phyloP scores from a whole-genome alignment of 2,113 vertebrate species.

The Poeciliopsis retropinna region DNA sequence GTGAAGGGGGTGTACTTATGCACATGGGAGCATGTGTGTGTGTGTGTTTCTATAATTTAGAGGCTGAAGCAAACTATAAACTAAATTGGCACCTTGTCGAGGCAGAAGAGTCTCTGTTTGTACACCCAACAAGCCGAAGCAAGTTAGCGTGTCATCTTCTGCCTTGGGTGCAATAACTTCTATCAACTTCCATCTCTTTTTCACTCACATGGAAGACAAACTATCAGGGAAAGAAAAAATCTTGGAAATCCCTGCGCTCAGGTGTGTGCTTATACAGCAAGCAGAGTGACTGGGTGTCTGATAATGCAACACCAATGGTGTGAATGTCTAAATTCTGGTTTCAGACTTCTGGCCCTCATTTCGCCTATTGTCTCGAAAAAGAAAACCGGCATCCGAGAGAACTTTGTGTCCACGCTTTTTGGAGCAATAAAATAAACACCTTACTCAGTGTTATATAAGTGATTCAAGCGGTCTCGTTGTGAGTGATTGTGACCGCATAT shows the following conservation, averaged over 20 bases:
- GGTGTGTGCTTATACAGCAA: slow-evolving; percentile 17
- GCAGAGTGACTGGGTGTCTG: slow-evolving; percentile 5
- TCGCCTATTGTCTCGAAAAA: neutral
- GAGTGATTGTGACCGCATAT: slow-evolving; percentile 25
- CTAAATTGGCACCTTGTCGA: slow-evolving; percentile 43
- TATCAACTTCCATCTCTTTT: slow-evolving; percentile 45
- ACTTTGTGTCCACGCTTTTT: neutral
- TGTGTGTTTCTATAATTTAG: slow-evolving; percentile 29
- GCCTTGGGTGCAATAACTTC: slow-evolving; percentile 18
- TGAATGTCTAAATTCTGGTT: neutral
- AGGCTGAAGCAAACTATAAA: slow-evolving; percentile 10
- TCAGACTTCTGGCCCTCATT: neutral
- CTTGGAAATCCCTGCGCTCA: slow-evolving; percentile 13
- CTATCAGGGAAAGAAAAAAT: slow-evolving; percentile 30
- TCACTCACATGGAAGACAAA: slow-evolving; percentile 31
- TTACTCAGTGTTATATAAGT: slow-evolving; percentile 35
- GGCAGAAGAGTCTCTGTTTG: slow-evolving; percentile 7
- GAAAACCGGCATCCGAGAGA: neutral
- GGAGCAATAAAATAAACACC: neutral
- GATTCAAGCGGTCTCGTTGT: slow-evolving; percentile 24
- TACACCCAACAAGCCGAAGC: slow-evolving; percentile 49
- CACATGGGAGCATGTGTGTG: neutral
- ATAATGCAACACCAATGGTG: neutral
- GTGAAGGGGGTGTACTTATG: slow-evolving; percentile 3
- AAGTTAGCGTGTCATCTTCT: slow-evolving; percentile 35